Conservation (phyloP, 1,140 invertebrate species). For the Polypedilum vanderplanki region DNA sequence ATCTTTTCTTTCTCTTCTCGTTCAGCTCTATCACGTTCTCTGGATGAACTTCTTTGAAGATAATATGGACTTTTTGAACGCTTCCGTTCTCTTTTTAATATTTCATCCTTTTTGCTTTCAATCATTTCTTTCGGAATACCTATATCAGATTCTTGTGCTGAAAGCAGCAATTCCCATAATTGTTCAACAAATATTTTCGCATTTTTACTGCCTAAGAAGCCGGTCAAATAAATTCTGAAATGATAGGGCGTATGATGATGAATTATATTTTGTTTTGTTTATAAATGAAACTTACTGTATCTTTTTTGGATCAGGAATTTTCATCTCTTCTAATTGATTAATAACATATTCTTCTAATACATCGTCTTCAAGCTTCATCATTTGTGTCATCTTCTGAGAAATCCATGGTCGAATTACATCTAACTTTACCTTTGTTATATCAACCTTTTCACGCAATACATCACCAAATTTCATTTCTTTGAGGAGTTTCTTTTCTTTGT, state of each 20-base stretch:
- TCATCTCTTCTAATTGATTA: slow-evolving; percentile 90
- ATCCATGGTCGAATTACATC: slow-evolving; percentile 99
- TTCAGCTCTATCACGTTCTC: slow-evolving; percentile 36
- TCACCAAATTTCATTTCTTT: slow-evolving; percentile 98
- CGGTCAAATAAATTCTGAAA: slow-evolving; percentile 99
- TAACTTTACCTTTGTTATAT: slow-evolving; percentile 97
- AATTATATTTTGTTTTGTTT: slow-evolving; percentile 35
- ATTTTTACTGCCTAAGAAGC: slow-evolving; percentile 97
- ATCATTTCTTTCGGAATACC: slow-evolving; percentile 91
- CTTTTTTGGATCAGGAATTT: slow-evolving; percentile 42
- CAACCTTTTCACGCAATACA: slow-evolving; percentile 84
- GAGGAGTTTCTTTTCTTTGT: slow-evolving; percentile 98
- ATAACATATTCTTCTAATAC: slow-evolving; percentile 98
- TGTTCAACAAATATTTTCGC: slow-evolving; percentile 96
- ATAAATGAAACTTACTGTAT: background rate
- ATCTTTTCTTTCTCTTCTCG: slow-evolving; percentile 33
- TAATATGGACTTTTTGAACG: slow-evolving; percentile 33
- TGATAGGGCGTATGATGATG: slow-evolving; percentile 86
- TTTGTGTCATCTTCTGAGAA: slow-evolving; percentile 88
- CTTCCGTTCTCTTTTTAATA: slow-evolving; percentile 66
- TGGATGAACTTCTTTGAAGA: slow-evolving; percentile 27
- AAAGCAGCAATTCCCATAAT: slow-evolving; percentile 89
- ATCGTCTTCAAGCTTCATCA: slow-evolving; percentile 95
- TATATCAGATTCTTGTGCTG: slow-evolving; percentile 88
- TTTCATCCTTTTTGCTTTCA: slow-evolving; percentile 95